A percentile compares a stretch with the other conserved stretches of the same genome.
phyloP scores from a whole-genome alignment of 2,888 invertebrate species.

The Dascillus cervinus region DNA sequence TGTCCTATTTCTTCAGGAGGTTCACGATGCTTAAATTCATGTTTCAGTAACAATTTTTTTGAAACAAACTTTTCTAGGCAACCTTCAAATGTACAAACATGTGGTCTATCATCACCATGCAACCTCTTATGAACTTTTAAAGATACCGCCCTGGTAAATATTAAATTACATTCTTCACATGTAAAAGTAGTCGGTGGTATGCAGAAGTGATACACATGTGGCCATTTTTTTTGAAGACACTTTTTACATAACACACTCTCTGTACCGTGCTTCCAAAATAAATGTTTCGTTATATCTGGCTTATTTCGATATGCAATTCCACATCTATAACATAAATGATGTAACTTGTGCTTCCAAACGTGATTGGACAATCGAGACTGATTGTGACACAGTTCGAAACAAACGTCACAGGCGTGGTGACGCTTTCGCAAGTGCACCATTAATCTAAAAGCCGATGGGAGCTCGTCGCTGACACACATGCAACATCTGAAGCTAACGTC shows the following conservation, averaged over 20 bases:
- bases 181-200: constrained; percentile 68
- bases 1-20: constrained; percentile 27
- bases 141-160: constrained; percentile 67
- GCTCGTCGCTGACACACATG: constrained; percentile 65
- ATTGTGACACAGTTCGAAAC: constrained; percentile 71
- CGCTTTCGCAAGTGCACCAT: constrained; percentile 82
- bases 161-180: constrained; percentile 74
- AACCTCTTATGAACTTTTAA: constrained; percentile 78
- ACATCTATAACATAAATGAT: constrained; percentile 81
- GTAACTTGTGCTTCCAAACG: constrained; percentile 84
- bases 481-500: constrained; percentile 74
- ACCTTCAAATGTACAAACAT: constrained; percentile 60
- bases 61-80: constrained; percentile 77
- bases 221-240: constrained; percentile 86
- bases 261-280: constrained; percentile 90
- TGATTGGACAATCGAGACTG: constrained; percentile 77
- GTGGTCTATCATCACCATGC: constrained; percentile 60
- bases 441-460: constrained; percentile 77
- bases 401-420: constrained; percentile 82
- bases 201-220: constrained; percentile 86
- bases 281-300: constrained; percentile 79
- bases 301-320: constrained; percentile 84
- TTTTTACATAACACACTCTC: constrained; percentile 79
- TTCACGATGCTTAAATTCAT: constrained; percentile 55
- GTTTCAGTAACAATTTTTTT: constrained; percentile 66